A percentile compares a stretch with the other conserved stretches of the same genome.
Evolutionary conservation across 1,140 invertebrate species (phyloP).

Genomic region (Halesus radiatus): DNA sequence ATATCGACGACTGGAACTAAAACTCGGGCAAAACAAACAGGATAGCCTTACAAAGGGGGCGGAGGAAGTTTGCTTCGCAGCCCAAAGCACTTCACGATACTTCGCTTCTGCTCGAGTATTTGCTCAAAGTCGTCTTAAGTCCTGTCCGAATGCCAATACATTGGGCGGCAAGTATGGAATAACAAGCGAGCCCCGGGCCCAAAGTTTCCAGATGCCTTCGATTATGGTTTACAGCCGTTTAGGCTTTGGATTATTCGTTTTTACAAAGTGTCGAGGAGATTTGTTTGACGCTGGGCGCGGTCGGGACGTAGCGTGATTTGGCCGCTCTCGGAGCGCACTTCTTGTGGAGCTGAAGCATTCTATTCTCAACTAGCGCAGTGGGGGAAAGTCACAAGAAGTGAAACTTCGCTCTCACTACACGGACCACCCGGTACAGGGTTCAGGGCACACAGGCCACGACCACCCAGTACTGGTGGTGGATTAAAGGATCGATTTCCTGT

Average conservation of each 20-base stretch:
- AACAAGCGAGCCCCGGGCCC: not conserved
- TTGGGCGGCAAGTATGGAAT: not conserved
- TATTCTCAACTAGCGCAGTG: not conserved
- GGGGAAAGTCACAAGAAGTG: conserved; percentile 4
- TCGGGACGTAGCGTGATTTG: not conserved
- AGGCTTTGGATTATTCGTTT: not conserved
- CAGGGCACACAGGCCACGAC: not conserved
- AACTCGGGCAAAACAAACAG: conserved; percentile 4
- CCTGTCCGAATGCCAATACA: conserved; percentile 12
- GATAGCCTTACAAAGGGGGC: conserved; percentile 6
- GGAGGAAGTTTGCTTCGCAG: conserved; percentile 11
- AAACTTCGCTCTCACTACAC: not conserved
- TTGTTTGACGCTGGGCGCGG: not conserved
- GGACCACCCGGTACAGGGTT: not conserved
- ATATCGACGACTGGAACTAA: conserved; percentile 3
- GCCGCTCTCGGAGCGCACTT: not conserved
- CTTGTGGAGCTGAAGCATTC: not conserved
- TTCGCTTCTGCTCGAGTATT: not conserved
- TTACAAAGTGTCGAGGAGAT: not conserved
- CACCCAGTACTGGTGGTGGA: not conserved
- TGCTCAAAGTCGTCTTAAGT: conserved; percentile 26
- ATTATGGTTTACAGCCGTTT: not conserved
- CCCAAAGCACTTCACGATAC: not conserved
- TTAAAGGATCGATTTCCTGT: conserved; percentile 10
- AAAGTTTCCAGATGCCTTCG: not conserved